Base-by-base conservation (phyloP, 2,113 vertebrate genomes). In the Silurus meridionalis region DNA sequence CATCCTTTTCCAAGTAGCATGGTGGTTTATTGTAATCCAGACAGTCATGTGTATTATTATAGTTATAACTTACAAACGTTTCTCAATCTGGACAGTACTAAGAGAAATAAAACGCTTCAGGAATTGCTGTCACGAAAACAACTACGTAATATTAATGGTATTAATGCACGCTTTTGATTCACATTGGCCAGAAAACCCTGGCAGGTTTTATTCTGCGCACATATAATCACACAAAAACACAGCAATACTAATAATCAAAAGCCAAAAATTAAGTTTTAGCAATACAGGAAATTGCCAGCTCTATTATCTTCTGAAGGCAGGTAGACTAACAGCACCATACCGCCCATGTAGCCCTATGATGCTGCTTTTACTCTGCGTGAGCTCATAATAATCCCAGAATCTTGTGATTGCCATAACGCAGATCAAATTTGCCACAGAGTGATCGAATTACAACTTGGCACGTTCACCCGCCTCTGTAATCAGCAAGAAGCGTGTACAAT, bases 381-480 rank as follows among this genome's bases (percentile, higher is more conserved):
- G 53, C 28, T 52, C 91, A 89, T 89, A 91, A 93, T 93, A 92
- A 92, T 93, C 89, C 91, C 85, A 90, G 92, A 92, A 89, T 89
- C 83, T 67, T 58, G 63, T 87, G 86, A 91, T 81, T 89, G 88
- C 91, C 83, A 87, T 92, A 91, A 89, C 85, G 64, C 86, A 88
- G 88, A 93, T 91, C 90, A 86, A 90, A 94, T 93, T 92, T 94
- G 91, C 89, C 37, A 87, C 86, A 83, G 91, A 92, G 87, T 88
- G 91, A 94, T 93, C 87, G 87, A 93, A 94, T 94, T 94, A 94
- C 85, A 87, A 5, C 72, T 60, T 81, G 72, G 91, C 91, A 91
- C 69, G 87, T 89, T 92, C 87, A 85, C 87, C 84, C 84, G 78
- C 91, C 90, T 90, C 91, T 74, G 64, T 92, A 91, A 93, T 94